A percentile compares a stretch with the other conserved stretches of the same genome.
phyloP scores from a whole-genome alignment of 1,140 invertebrate species.

The Littorina saxatilis region DNA sequence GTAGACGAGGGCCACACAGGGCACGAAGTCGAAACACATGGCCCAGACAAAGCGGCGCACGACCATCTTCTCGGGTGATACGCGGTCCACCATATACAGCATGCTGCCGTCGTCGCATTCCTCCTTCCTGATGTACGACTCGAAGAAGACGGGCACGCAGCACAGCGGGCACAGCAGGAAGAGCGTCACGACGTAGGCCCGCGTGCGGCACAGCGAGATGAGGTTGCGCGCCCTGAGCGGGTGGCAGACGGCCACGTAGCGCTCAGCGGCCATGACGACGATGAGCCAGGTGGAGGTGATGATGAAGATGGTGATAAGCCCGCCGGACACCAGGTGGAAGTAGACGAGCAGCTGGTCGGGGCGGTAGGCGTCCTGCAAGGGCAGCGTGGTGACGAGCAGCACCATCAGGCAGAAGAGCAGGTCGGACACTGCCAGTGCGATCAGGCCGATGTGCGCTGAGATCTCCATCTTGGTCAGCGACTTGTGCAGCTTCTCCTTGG shows the following conservation, averaged over 20 bases:
- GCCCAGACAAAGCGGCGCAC: constrained; percentile 64
- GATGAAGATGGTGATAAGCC: constrained; percentile 72
- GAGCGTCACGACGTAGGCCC: constrained; percentile 63
- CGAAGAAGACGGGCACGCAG: constrained; percentile 69
- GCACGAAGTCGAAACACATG: constrained; percentile 68
- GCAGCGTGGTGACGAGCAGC: constrained; percentile 63
- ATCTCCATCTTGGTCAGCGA: constrained; percentile 72
- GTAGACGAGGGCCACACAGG: constrained; percentile 66
- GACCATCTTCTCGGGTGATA: constrained; percentile 49
- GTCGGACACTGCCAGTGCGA: constrained; percentile 71
- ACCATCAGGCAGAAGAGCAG: constrained; percentile 72
- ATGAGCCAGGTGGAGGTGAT: constrained; percentile 72
- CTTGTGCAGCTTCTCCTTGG: constrained; percentile 66
- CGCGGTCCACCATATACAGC: constrained; percentile 52
- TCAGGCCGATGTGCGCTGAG: constrained; percentile 72
- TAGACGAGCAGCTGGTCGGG: constrained; percentile 52
- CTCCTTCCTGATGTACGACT: constrained; percentile 56
- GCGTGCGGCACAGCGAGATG: constrained; percentile 65
- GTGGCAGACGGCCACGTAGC: constrained; percentile 73
- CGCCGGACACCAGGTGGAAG: constrained; percentile 60
- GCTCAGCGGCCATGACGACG: constrained; percentile 71
- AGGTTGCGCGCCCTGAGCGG: constrained; percentile 71
- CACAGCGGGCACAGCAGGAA: constrained; percentile 60
- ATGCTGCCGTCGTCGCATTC: constrained; percentile 49
- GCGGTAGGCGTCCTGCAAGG: constrained; percentile 51